These are phyloP conservation scores for Bellardia pandia DNA, from an alignment of 2,888 invertebrate genomes.

Conservation along the genomic window DNA sequence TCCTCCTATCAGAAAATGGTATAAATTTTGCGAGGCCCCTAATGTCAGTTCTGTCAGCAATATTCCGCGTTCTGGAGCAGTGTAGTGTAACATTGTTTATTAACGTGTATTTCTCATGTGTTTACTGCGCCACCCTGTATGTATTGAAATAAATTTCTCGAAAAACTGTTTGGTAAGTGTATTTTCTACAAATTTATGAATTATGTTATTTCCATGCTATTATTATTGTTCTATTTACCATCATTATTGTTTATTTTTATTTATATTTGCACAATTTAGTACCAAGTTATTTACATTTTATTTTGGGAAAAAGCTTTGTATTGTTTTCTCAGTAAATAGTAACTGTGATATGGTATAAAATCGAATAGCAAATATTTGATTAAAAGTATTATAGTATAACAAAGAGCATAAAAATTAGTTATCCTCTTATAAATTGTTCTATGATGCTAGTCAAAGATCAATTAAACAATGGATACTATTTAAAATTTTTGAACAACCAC, in stretches of 20 bases:
- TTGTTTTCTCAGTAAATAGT: conserved; percentile 19
- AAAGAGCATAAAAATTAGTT: not conserved
- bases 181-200: not conserved
- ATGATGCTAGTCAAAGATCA: too few species aligned
- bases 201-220: not conserved
- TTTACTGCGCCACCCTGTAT: too few species aligned
- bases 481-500: too few species aligned
- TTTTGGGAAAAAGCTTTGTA: not conserved
- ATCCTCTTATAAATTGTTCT: too few species aligned
- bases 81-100: too few species aligned
- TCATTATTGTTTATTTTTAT: not conserved
- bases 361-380: not conserved
- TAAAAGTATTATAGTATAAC: not conserved
- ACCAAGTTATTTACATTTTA: conserved; percentile 14
- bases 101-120: too few species aligned
- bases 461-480: too few species aligned
- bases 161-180: not conserved
- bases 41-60: too few species aligned
- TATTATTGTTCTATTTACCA: not conserved
- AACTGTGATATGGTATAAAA: conserved; percentile 3
- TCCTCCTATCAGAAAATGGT: too few species aligned
- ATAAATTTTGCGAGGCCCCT: too few species aligned
- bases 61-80: too few species aligned
- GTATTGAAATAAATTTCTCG: not conserved
- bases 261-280: conserved; percentile 35